These are phyloP conservation scores for Psix sp. DNA, from an alignment of 1,140 invertebrate species.

Conservation along the genomic window DNA sequence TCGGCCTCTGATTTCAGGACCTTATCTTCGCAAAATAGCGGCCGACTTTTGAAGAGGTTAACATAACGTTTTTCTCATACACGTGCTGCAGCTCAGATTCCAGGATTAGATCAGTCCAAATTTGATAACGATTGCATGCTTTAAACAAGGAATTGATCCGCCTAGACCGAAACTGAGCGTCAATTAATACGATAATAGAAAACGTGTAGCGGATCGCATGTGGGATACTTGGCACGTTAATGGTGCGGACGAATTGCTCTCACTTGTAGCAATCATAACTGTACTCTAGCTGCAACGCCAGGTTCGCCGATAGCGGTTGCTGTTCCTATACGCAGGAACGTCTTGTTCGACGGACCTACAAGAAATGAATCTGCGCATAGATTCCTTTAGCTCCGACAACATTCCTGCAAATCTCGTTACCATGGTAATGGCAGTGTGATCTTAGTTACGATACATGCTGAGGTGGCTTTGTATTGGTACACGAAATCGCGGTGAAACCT, in stretches of 20 bases:
- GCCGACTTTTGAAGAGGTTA: slow-evolving; percentile 43
- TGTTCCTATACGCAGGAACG: slow-evolving; percentile 28
- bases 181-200: slow-evolving; percentile 39
- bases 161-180: no score
- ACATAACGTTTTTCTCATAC: slow-evolving; percentile 31
- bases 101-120: no score
- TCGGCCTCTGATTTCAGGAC: slow-evolving; percentile 60
- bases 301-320: slow-evolving; percentile 60
- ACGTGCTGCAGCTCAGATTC: slow-evolving; percentile 4
- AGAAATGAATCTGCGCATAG: slow-evolving; percentile 56
- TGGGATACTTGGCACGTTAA: slow-evolving; percentile 66
- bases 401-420: slow-evolving; percentile 59
- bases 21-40: slow-evolving; percentile 57
- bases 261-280: slow-evolving; percentile 68
- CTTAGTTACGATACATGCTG: slow-evolving; percentile 36
- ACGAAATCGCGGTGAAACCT: slow-evolving; percentile 11
- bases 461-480: slow-evolving; percentile 6
- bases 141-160: no score
- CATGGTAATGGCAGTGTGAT: slow-evolving; percentile 53
- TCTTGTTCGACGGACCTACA: slow-evolving; percentile 34
- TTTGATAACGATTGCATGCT: no score
- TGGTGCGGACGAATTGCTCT: slow-evolving; percentile 35
- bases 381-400: slow-evolving; percentile 38
- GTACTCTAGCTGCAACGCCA: slow-evolving; percentile 47
- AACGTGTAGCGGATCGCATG: slow-evolving; percentile 16